A percentile compares a stretch with the other conserved stretches of the same genome.
These are phyloP conservation scores for Carettochelys insculpta DNA, from an alignment of 2,113 vertebrate species.

Conservation along the genomic window DNA sequence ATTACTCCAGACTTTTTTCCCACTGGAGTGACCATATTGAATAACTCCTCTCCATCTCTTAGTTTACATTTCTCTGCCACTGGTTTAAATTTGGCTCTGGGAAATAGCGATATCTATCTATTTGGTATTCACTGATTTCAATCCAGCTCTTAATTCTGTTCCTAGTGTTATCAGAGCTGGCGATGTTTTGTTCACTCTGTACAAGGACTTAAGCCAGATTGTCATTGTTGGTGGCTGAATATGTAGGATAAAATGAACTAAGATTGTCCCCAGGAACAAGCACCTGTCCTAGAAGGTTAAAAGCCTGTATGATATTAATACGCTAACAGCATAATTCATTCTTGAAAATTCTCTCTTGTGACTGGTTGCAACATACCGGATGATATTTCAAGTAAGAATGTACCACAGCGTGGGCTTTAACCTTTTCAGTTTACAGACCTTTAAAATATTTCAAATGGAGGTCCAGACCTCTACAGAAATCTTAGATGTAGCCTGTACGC, in stretches of 20 bases:
- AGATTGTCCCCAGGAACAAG: background rate
- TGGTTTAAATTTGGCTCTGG: background rate
- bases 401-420: too few species aligned
- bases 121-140: background rate
- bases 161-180: background rate
- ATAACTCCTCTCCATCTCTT: background rate
- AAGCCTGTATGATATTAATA: background rate
- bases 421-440: too few species aligned
- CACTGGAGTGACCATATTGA: background rate
- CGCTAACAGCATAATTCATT: background rate
- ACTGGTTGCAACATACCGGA: background rate
- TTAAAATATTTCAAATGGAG: too few species aligned
- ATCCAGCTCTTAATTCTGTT: background rate
- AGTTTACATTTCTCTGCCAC: background rate
- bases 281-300: background rate
- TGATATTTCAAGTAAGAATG: too few species aligned
- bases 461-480: too few species aligned
- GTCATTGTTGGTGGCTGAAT: background rate
- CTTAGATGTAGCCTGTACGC: too few species aligned
- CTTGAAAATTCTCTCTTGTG: background rate
- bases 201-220: background rate
- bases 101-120: background rate
- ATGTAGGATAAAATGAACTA: background rate
- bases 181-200: background rate
- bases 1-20: background rate